Evolutionary conservation across 23 tunicate genomes (phyloP).

Genomic region (Clavelina lepadiformis): DNA sequence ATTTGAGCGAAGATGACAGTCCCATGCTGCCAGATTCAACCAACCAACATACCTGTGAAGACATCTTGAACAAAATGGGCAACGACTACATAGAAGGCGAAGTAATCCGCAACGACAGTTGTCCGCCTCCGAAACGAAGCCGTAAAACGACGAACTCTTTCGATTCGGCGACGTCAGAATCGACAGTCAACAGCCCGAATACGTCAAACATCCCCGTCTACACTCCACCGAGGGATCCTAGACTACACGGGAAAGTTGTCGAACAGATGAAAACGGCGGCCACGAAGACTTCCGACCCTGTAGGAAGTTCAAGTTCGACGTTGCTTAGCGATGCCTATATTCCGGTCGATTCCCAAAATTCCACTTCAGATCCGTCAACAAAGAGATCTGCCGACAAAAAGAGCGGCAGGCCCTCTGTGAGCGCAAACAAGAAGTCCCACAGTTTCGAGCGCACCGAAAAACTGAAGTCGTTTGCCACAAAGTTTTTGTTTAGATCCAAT

Average conservation of each 20-base stretch:
- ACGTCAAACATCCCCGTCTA: slow-evolving; percentile 1
- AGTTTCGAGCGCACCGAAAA: slow-evolving; percentile 5
- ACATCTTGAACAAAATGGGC: background rate
- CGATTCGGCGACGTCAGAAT: background rate
- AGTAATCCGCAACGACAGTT: background rate
- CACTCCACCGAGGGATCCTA: slow-evolving; percentile 8
- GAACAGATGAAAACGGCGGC: background rate
- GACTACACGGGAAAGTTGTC: slow-evolving; percentile 8
- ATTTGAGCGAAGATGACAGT: slow-evolving; percentile 9
- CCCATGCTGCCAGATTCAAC: slow-evolving; percentile 18
- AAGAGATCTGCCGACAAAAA: background rate
- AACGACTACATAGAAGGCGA: background rate
- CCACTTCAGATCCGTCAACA: background rate
- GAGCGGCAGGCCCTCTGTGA: background rate
- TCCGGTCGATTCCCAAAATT: no score
- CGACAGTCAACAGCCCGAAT: background rate
- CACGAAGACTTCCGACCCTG: no score
- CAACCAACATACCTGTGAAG: no score
- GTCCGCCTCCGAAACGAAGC: background rate
- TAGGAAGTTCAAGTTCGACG: no score
- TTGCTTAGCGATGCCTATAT: no score
- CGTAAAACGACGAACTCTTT: background rate
- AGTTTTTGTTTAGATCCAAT: background rate
- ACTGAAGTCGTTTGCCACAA: slow-evolving; percentile 3
- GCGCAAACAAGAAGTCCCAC: slow-evolving; percentile 1